Base-by-base conservation (phyloP, 2,888 invertebrate species). In the Drosophila birchii region DNA sequence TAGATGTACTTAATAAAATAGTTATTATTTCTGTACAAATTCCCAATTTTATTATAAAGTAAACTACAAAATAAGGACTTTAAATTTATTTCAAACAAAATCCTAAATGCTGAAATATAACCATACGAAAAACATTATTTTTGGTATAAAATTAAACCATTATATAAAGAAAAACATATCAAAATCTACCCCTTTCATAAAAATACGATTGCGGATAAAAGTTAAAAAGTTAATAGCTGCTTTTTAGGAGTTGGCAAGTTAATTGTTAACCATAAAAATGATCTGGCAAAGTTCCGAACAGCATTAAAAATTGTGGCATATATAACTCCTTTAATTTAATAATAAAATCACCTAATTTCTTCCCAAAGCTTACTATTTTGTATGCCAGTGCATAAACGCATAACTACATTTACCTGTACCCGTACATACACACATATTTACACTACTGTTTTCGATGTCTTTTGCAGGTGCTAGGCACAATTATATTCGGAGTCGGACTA, bases 401-500 rank as follows among this genome's bases (percentile, higher is more conserved):
- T n/a, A 53, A 41, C 39, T 32, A 18, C 18, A 29, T 11, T 39
- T 60, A 60, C 60, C 60, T 54, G 55, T 6, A 47, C 16, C 18
- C 8, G 32, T 16, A 32, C 20, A 26, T 8, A 36, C 26, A 34
- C 55, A 59, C 41, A 54, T 45, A 61, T 26, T 51, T 58, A n/a
- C 45, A 16, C 20, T 44, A 38, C 29, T 38, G 11, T 47, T 38
- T 57, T 39, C 41, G 39, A 61, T 41, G 43, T 39, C 18, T 41
- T 47, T 80, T 78, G 68, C 82, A 93, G 92, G 86, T 93, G 75
- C 89, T 94, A 67, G 95, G 95, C 64, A 94, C 95, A 71, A 93
- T 94, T 70, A 94, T 95, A 59, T 91, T 96, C 74, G 94, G 94
- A 38, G 93, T 95, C 66, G 95, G 95, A 89, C 94, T 95, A 91